These are phyloP conservation scores for Pseudomyrmex flavicornis DNA, from an alignment of 1,140 invertebrate species.

Conservation along the genomic window DNA sequence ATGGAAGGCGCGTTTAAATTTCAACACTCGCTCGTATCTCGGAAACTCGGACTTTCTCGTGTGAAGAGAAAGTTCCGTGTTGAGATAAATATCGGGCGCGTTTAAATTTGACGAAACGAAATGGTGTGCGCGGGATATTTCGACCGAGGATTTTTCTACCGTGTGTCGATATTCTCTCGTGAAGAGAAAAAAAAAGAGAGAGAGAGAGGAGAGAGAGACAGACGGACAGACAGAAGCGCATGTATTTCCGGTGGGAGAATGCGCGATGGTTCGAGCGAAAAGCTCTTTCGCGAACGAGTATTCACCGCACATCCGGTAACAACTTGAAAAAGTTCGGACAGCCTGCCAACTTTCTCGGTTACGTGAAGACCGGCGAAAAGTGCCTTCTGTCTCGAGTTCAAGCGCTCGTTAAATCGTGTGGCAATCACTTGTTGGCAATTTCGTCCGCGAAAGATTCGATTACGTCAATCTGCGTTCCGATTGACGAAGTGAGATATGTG, in stretches of 20 bases:
- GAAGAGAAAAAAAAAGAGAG: too few relatives aligned
- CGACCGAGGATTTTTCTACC: not conserved
- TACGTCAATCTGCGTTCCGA: conserved; percentile 22
- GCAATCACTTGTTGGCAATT: conserved; percentile 65
- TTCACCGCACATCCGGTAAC: conserved; percentile 16
- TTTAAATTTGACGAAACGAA: conserved; percentile 7
- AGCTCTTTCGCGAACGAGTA: conserved; percentile 4
- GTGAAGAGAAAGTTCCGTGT: not conserved
- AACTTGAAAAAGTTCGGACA: conserved; percentile 46
- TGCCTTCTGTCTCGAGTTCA: conserved; percentile 30
- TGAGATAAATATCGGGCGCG: not conserved
- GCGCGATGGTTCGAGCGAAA: not conserved
- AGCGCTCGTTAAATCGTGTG: conserved; percentile 60
- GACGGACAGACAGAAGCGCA: not conserved
- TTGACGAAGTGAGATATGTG: not conserved
- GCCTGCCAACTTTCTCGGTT: conserved; percentile 35
- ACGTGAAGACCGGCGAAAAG: not conserved
- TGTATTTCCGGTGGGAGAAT: conserved; percentile 36
- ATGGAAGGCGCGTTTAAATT: conserved; percentile 35
- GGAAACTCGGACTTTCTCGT: not conserved
- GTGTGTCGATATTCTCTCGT: not conserved
- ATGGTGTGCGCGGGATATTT: not conserved
- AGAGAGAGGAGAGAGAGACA: not conserved
- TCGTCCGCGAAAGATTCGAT: not conserved
- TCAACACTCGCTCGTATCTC: not conserved